Percentiles rank a stretch among this genome's conserved stretches.
Conservation (phyloP, 2,113 vertebrate genomes). For the Trinectes maculatus region DNA sequence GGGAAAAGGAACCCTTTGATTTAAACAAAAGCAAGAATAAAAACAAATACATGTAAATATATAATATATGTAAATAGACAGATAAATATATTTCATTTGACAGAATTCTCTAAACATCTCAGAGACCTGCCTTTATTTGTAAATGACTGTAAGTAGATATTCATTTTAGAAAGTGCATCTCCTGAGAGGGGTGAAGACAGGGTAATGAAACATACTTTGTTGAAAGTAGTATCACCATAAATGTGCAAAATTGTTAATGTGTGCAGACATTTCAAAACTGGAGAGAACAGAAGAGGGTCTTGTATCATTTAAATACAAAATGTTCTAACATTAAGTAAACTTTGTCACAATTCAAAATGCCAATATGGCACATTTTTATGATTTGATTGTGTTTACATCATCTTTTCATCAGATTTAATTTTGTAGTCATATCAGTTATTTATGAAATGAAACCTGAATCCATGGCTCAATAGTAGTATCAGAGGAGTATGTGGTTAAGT, state of each 20-base stretch:
- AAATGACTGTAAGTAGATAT: not conserved
- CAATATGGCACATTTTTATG: not conserved
- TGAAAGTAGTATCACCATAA: constrained; percentile 6
- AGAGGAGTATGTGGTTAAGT: not conserved
- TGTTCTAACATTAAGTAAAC: not conserved
- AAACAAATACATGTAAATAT: constrained; percentile 53
- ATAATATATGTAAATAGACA: constrained; percentile 63
- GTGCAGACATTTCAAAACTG: not conserved
- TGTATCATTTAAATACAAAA: not conserved
- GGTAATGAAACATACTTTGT: not conserved
- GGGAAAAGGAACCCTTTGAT: constrained; percentile 26
- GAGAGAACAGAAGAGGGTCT: not conserved
- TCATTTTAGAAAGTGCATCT: not conserved
- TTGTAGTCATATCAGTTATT: not conserved
- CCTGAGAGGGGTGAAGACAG: not conserved
- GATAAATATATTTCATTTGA: constrained; percentile 69
- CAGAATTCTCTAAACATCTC: constrained; percentile 23
- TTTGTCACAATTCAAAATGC: not conserved
- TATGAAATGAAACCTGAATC: constrained; percentile 2
- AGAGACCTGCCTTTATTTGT: constrained; percentile 25
- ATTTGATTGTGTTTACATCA: not conserved
- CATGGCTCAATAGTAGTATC: not conserved
- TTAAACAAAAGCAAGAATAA: constrained; percentile 30
- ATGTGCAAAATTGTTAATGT: not conserved
- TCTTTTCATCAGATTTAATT: not conserved